Conservation (phyloP, 2,113 vertebrate genomes). For the Albula glossodonta region DNA sequence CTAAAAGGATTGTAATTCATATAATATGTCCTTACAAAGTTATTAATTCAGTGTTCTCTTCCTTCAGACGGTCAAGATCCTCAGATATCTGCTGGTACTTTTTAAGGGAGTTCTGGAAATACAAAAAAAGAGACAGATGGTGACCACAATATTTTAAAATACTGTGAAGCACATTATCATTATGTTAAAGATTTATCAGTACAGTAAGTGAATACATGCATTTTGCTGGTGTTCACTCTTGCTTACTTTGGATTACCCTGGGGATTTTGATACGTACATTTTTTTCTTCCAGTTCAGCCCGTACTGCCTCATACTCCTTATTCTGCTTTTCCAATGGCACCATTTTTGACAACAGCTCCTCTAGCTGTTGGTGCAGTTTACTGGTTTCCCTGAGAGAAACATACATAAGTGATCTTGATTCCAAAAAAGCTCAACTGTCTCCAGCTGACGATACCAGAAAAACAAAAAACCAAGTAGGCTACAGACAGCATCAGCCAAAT, state of each 20-base stretch:
- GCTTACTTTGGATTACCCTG: not conserved
- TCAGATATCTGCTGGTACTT: slow-evolving; percentile 72
- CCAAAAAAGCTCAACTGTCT: not conserved
- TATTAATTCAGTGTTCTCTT: slow-evolving; percentile 76
- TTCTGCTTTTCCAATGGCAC: slow-evolving; percentile 81
- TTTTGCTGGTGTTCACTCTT: not conserved
- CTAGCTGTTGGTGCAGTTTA: slow-evolving; percentile 82
- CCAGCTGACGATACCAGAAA: not conserved
- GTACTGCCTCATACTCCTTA: slow-evolving; percentile 74
- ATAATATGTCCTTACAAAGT: slow-evolving; percentile 70
- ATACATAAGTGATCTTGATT: not conserved
- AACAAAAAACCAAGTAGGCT: not conserved
- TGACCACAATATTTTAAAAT: not conserved
- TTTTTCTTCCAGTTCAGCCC: slow-evolving; percentile 84
- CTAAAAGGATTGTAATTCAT: not conserved
- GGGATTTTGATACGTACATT: slow-evolving; percentile 65
- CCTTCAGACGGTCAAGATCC: slow-evolving; percentile 72
- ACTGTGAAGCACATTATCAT: not conserved
- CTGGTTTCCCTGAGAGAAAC: slow-evolving; percentile 76
- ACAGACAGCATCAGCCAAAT: too few relatives aligned
- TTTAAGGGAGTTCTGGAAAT: slow-evolving; percentile 77
- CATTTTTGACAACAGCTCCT: slow-evolving; percentile 83
- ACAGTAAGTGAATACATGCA: not conserved
- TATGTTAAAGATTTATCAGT: not conserved
- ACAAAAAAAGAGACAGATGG: slow-evolving; percentile 23